These are phyloP conservation scores for Zoroaster sp. DNA, from an alignment of 53 echinoderm and acorn worm genomes.

Conservation along the genomic window DNA sequence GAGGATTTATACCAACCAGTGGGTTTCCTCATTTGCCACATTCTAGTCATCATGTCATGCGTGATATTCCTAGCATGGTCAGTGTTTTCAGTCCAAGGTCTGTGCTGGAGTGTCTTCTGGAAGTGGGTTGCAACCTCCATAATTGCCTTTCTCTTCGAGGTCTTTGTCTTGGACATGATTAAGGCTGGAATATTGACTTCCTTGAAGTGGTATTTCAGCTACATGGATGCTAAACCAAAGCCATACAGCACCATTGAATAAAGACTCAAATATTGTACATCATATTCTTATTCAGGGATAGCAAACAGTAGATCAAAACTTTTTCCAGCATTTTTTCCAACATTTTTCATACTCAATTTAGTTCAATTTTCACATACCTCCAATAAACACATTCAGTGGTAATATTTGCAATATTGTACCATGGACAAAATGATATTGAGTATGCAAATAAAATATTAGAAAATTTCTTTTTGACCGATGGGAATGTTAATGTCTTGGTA, in stretches of 20 bases:
- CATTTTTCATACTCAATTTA: no score
- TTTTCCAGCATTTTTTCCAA: background rate
- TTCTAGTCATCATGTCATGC: background rate
- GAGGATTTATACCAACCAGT: background rate
- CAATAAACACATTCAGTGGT: no score
- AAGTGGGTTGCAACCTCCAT: conserved; percentile 30
- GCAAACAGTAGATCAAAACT: background rate
- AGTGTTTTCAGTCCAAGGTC: conserved; percentile 4
- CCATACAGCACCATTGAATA: conserved; percentile 12
- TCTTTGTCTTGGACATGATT: conserved; percentile 13
- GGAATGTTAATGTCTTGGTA: no score
- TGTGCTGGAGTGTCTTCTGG: conserved; percentile 24
- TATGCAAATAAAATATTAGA: no score
- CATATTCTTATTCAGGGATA: background rate
- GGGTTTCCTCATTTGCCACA: background rate
- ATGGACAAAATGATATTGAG: no score
- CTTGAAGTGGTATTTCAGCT: background rate
- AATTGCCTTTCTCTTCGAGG: conserved; percentile 30
- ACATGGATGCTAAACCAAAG: background rate
- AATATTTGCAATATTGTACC: no score
- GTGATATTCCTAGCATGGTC: background rate
- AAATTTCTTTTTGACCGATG: no score
- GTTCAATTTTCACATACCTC: no score
- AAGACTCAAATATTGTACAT: background rate
- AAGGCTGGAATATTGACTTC: conserved; percentile 5